Base-by-base conservation (phyloP, 2,888 invertebrate genomes). In the Eristalis intricaria region DNA sequence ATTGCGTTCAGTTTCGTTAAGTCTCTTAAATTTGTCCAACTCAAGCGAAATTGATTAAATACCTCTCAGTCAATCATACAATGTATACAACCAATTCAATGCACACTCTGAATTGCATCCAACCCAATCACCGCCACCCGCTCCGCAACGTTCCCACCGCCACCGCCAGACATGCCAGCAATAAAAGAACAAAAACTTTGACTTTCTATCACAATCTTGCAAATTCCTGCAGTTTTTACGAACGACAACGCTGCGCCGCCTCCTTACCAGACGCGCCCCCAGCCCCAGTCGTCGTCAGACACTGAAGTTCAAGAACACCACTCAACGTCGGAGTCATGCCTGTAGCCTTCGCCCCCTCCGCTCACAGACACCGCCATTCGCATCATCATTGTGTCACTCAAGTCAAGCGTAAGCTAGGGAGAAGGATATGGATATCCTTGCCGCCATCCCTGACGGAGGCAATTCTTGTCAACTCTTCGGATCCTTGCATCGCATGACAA, bases 341-440 rank as follows among this genome's bases (percentile, higher is more conserved):
- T 74, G 68, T 32, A 70, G 43, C 75, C 69, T 65, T 58, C 35
- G 35, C 60, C 26, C 64, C 65, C 60, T 66, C 76, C 65, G n/a
- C n/a, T 23, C 65, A 64, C 69, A n/a, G 60, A 26, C 23, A 23
- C 60, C 26, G 50, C 63, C 68, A 78, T 78, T 78, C 64, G 60
- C 73, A 74, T 84, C 78, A 78, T 43, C 73, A 64, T 84, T 50
- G 58, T 79, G 84, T 79, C 84, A 84, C 79, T 79, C 69, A 78
- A 74, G 74, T 78, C 64, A 84, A 65, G 68, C 58, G 32, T 19
- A 50, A 50, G 8, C 50, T 19, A 50, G 19, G 50, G 50, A 50
- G 19, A 19, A 22, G 22, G 40, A 69, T 40, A 73, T 74, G 64
- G 70, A 69, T 82, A 82, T 76, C 70, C 74, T 32, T 69, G 32